Evolutionary conservation across 2,113 vertebrate genomes (phyloP).

Genomic region (Stercorarius parasiticus): DNA sequence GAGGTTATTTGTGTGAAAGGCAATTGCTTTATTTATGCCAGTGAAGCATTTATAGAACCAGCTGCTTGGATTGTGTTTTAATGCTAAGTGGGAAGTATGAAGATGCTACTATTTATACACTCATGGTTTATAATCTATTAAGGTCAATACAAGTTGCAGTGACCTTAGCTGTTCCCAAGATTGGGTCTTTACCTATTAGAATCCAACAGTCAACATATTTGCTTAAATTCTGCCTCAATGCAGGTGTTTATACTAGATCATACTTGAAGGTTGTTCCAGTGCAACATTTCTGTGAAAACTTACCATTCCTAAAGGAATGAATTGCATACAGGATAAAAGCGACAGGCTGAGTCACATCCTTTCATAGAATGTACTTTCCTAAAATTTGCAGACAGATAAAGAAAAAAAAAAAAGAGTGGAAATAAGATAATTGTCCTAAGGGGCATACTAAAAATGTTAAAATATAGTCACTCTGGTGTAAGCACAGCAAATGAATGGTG

Average conservation of each 20-base stretch:
- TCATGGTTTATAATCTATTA: neutral
- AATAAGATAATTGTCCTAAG: neutral
- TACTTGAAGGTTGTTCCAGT: neutral
- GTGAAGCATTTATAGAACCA: neutral
- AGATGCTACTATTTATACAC: neutral
- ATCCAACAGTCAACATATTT: neutral
- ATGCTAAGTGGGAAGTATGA: neutral
- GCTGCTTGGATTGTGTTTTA: neutral
- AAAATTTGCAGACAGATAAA: neutral
- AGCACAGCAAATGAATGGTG: neutral
- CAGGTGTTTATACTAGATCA: neutral
- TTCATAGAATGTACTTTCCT: neutral
- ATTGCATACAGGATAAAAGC: neutral
- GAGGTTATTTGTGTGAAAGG: conserved; percentile 24
- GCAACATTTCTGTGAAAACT: neutral
- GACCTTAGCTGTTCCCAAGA: neutral
- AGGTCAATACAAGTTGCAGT: neutral
- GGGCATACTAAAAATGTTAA: neutral
- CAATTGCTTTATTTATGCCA: neutral
- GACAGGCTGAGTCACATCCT: neutral
- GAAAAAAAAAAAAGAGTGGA: neutral
- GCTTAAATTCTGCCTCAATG: neutral
- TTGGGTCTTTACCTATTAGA: neutral
- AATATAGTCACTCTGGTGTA: neutral
- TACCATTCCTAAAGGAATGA: neutral